These are phyloP conservation scores for Labeo rohita DNA, from an alignment of 2,113 vertebrate species.

Conservation along the genomic window DNA sequence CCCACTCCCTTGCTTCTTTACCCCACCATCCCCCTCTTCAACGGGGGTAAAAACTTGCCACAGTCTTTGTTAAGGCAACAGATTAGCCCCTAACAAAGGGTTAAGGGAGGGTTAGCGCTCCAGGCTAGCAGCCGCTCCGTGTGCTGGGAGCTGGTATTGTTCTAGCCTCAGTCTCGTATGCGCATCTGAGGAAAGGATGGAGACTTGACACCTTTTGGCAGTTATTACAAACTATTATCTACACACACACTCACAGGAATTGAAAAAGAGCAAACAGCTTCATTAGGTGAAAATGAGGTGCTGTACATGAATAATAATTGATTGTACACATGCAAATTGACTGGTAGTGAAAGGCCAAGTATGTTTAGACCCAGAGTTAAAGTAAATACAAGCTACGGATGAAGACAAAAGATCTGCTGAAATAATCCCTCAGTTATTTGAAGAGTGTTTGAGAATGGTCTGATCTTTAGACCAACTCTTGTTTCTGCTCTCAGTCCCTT, in stretches of 20 bases:
- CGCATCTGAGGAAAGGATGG: constrained; percentile 21
- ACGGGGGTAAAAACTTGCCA: constrained; percentile 15
- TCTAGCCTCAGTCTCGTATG: constrained; percentile 10
- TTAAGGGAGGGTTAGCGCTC: constrained; percentile 34
- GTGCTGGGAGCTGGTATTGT: constrained; percentile 29
- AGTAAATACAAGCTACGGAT: not conserved
- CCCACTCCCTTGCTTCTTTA: not conserved
- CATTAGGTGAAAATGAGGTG: constrained; percentile 3
- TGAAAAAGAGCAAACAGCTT: not conserved
- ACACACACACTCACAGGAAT: not conserved
- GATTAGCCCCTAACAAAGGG: constrained; percentile 41
- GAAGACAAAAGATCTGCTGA: not conserved
- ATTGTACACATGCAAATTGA: not conserved
- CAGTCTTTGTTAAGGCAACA: constrained; percentile 44
- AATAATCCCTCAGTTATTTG: not conserved
- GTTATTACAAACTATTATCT: not conserved
- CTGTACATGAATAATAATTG: not conserved
- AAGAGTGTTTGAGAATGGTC: not conserved
- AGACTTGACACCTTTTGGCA: not conserved
- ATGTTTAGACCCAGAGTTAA: not conserved
- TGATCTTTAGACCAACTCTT: not conserved
- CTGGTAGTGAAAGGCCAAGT: not conserved
- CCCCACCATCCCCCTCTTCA: constrained; percentile 29
- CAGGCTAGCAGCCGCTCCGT: constrained; percentile 29
- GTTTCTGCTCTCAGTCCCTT: not conserved